These are phyloP conservation scores for Diaperis boleti DNA, from an alignment of 2,888 invertebrate genomes.

Conservation along the genomic window DNA sequence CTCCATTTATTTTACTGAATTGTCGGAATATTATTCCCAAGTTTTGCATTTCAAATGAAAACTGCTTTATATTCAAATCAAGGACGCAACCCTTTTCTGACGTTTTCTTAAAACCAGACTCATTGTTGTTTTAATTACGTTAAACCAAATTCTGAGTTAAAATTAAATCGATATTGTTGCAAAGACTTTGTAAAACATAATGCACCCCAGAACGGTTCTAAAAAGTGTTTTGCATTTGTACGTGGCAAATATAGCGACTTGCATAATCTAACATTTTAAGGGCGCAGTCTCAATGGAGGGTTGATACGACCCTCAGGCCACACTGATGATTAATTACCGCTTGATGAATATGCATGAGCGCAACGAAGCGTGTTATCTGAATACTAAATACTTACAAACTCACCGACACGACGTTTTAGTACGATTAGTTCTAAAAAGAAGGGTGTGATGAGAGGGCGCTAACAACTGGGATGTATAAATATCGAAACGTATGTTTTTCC, in stretches of 20 bases:
- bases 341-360: constrained; percentile 65
- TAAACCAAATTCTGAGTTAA: not conserved
- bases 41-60: constrained; percentile 51
- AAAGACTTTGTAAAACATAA: not conserved
- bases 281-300: constrained; percentile 47
- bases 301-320: constrained; percentile 51
- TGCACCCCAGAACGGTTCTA: not conserved
- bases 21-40: constrained; percentile 44
- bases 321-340: constrained; percentile 64
- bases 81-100: constrained; percentile 42
- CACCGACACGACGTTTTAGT: constrained; percentile 53
- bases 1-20: constrained; percentile 50
- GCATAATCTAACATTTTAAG: constrained; percentile 40
- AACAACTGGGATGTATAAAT: constrained; percentile 16
- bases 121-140: constrained; percentile 32
- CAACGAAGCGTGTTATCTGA: constrained; percentile 60
- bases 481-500: constrained; percentile 21
- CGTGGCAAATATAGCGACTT: constrained; percentile 45
- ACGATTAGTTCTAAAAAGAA: constrained; percentile 50
- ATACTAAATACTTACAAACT: constrained; percentile 61
- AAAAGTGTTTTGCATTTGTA: not conserved
- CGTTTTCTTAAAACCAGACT: constrained; percentile 29
- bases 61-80: constrained; percentile 50
- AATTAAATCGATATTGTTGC: not conserved
- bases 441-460: constrained; percentile 44